Evolutionary conservation across 2,113 vertebrate species (phyloP).

Genomic region (Orthonyx spaldingii): DNA sequence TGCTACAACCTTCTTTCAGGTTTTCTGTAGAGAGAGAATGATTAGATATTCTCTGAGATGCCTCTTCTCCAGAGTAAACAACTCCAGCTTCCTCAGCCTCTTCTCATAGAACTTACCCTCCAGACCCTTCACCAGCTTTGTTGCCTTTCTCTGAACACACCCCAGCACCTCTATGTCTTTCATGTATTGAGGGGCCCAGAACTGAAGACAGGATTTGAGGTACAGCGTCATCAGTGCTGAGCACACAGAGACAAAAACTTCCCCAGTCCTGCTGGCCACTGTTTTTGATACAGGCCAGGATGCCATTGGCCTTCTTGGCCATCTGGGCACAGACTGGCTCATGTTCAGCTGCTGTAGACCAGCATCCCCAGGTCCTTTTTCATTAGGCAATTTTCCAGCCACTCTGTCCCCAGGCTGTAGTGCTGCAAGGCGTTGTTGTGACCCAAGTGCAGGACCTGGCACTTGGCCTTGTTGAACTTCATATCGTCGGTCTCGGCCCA

Average conservation of each 20-base stretch:
- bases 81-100: background rate
- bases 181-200: fast-evolving
- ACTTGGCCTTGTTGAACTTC: background rate
- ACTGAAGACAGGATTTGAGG: background rate
- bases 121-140: background rate
- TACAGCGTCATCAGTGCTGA: background rate
- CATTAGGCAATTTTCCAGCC: background rate
- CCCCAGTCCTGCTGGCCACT: background rate
- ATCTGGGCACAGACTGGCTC: fast-evolving
- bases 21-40: background rate
- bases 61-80: background rate
- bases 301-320: background rate
- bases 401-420: background rate
- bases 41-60: background rate
- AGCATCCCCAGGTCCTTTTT: background rate
- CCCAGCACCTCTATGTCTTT: background rate
- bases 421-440: fast-evolving
- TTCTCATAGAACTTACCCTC: background rate
- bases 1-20: fast-evolving
- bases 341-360: background rate
- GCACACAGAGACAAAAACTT: background rate
- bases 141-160: background rate
- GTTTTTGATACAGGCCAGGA: background rate
- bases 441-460: background rate
- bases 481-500: background rate